Evolutionary conservation across 2,797 vertebrate genomes (phyloP), one percentile per base, ranked within the genome.

Genomic region (Notolepis coatsorum): DNA sequence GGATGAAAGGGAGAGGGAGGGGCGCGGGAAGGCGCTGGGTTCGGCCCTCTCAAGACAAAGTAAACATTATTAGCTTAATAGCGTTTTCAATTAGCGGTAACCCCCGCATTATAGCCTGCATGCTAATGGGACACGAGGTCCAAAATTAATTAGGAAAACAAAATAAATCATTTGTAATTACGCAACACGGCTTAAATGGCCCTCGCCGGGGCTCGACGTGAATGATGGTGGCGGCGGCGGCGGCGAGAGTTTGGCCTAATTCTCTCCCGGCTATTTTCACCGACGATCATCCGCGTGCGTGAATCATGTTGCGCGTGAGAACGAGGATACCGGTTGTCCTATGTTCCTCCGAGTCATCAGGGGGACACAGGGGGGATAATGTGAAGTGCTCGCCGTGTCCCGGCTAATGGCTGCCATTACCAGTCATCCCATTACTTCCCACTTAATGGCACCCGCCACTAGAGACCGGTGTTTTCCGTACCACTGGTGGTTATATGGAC

Each of bases 1-100:
- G 88, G 86, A 90, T 84, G 77, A 82, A 81, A 89, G 82, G 84
- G 81, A 79, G 80, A 67, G 82, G 82, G 58, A 45, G 25, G 47
- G 20, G 28, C 50, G 58, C 61, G 60, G 37, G 35, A 41, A 52
- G 47, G 50, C 65, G 35, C 39, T 45, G 28, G 64, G 69, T 73
- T 79, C 77, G 70, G 86, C 63, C 77, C 75, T 57, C 86, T 75
- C 57, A 68, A 79, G 84, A 77, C 69, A 82, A n/a, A 88, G 79
- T 80, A 82, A 89, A 89, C 81, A 90, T 84, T 85, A 89, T 89
- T n/a, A 90, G 81, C 85, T 72, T 89, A 86, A 88, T 89, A 90
- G 82, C 80, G 71, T 86, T 91, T 91, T 86, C 83, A 84, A 86
- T 90, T 90, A 85, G 78, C 72, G 61, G 52, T 79, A 85, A 78